Conservation (phyloP, 1,140 invertebrate genomes). For the Dreissena polymorpha region DNA sequence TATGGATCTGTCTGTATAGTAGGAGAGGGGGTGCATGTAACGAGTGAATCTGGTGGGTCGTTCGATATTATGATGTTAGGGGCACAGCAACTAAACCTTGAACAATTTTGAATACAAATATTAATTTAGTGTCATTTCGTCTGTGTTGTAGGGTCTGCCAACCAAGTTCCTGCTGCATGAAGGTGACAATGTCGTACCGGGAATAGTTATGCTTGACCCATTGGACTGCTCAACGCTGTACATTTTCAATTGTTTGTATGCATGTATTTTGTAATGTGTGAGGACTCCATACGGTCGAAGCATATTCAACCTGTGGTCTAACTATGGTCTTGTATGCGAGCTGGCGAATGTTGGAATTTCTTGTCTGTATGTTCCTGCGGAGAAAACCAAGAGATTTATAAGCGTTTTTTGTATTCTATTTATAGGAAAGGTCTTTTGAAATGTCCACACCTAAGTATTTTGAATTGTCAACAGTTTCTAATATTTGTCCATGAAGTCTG, state of each 20-base stretch:
- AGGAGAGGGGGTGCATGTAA: conserved; percentile 10
- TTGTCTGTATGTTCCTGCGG: conserved; percentile 35
- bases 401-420: conserved; percentile 22
- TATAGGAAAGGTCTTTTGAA: conserved; percentile 15
- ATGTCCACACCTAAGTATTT: conserved; percentile 18
- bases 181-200: conserved; percentile 17
- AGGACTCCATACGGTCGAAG: no score
- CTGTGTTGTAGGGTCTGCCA: conserved; percentile 23
- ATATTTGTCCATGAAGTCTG: conserved; percentile 7
- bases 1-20: background rate
- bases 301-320: no score
- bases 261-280: background rate
- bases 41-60: conserved; percentile 11
- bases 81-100: conserved; percentile 12
- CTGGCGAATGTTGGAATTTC: conserved; percentile 6
- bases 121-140: conserved; percentile 6
- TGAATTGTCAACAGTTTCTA: conserved; percentile 11
- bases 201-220: conserved; percentile 21
- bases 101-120: conserved; percentile 5
- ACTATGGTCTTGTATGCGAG: no score
- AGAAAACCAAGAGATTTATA: conserved; percentile 44
- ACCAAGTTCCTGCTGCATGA: background rate
- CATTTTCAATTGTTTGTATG: conserved; percentile 27
- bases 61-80: conserved; percentile 14
- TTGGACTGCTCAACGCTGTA: conserved; percentile 19